Conservation (phyloP, 1,140 invertebrate species). For the Cephus cinctus region DNA sequence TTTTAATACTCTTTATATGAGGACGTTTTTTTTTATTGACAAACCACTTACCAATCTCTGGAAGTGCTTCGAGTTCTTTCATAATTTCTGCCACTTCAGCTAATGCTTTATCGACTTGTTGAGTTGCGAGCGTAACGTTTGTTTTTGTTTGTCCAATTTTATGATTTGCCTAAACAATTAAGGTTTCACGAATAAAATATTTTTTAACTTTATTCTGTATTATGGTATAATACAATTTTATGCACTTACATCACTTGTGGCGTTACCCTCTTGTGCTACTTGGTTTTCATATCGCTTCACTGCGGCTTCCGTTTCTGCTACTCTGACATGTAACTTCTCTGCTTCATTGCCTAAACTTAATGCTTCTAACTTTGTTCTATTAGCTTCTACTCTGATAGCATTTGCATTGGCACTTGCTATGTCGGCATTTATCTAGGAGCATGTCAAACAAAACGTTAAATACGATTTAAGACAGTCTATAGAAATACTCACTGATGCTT, state of each 20-base stretch:
- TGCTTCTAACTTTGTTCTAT: conserved; percentile 73
- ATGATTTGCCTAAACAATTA: conserved; percentile 60
- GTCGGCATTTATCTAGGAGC: conserved; percentile 49
- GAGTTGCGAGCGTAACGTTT: conserved; percentile 73
- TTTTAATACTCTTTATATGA: too few relatives aligned
- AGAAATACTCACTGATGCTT: conserved; percentile 23
- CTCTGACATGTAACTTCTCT: conserved; percentile 68
- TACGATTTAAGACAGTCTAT: conserved; percentile 2
- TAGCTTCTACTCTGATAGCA: conserved; percentile 72
- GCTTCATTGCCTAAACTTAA: conserved; percentile 74
- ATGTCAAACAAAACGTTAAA: conserved; percentile 29
- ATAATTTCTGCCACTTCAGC: conserved; percentile 78
- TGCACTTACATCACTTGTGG: conserved; percentile 71
- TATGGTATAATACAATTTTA: conserved; percentile 48
- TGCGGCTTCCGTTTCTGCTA: conserved; percentile 69
- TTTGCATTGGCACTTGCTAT: conserved; percentile 62
- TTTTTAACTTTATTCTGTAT: conserved; percentile 1
- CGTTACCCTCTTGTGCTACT: conserved; percentile 70
- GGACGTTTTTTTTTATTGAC: background rate
- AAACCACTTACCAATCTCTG: conserved; percentile 64
- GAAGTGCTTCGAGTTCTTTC: conserved; percentile 74
- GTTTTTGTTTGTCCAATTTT: conserved; percentile 87
- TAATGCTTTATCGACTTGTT: conserved; percentile 79
- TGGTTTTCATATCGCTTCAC: conserved; percentile 73
- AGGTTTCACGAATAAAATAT: too few relatives aligned